Conservation (phyloP, 2,888 invertebrate species). For the Dilophus febrilis region DNA sequence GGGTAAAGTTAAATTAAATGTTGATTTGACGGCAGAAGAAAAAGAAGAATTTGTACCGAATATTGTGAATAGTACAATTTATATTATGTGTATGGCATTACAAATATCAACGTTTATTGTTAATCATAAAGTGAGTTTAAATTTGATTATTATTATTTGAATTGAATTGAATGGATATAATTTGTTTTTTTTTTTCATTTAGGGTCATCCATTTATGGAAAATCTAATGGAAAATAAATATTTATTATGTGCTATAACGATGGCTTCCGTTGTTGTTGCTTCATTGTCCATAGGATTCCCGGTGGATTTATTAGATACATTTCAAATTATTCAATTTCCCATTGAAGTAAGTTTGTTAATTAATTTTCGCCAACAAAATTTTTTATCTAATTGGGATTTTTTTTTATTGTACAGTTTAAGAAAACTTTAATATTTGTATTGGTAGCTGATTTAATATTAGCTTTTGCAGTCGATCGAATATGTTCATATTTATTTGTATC, state of each 20-base stretch:
- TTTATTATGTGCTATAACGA: conserved; percentile 74
- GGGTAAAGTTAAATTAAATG: conserved; percentile 38
- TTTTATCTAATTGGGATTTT: too few relatives aligned
- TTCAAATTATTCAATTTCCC: conserved; percentile 92
- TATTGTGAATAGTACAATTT: conserved; percentile 93
- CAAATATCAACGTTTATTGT: conserved; percentile 98
- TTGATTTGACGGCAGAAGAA: conserved; percentile 43
- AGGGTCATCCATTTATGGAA: conserved; percentile 99
- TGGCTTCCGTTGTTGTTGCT: conserved; percentile 67
- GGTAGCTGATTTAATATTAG: conserved; percentile 68
- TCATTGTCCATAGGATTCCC: conserved; percentile 68
- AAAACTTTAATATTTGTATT: conserved; percentile 66
- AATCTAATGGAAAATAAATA: conserved; percentile 82
- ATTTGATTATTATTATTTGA: background rate
- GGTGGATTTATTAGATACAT: conserved; percentile 72
- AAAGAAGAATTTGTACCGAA: conserved; percentile 84
- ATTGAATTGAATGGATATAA: background rate
- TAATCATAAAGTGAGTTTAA: conserved; percentile 74
- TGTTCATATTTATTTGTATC: conserved; percentile 79
- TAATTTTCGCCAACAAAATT: too few relatives aligned
- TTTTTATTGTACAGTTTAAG: conserved; percentile 62
- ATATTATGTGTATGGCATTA: conserved; percentile 91
- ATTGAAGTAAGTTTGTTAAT: conserved; percentile 49
- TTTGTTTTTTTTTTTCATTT: conserved; percentile 15
- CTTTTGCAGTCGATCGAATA: conserved; percentile 67